phyloP scores from a whole-genome alignment of 1,140 invertebrate species.

The Procambarus virginalis region DNA sequence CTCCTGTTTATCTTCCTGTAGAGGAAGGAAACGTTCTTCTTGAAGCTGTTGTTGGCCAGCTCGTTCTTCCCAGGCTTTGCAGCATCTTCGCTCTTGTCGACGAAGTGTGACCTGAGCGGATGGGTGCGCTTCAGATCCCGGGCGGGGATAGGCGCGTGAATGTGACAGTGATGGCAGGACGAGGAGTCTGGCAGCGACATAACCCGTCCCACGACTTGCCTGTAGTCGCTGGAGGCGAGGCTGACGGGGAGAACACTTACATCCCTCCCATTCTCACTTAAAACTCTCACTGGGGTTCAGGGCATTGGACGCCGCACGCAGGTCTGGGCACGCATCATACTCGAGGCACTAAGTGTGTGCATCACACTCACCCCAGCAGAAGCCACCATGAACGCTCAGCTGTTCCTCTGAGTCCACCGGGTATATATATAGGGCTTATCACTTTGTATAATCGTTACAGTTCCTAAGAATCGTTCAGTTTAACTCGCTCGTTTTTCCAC shows the following conservation, averaged over 20 bases:
- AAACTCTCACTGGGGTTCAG: neutral
- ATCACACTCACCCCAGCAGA: too few species aligned
- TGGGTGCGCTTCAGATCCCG: conserved; percentile 53
- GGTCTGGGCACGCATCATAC: neutral
- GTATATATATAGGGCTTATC: too few species aligned
- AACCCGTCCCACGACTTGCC: neutral
- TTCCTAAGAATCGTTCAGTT: too few species aligned
- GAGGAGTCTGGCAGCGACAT: conserved; percentile 45
- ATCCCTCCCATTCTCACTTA: neutral
- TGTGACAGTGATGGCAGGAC: conserved; percentile 61
- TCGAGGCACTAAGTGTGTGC: too few species aligned
- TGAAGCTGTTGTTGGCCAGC: conserved; percentile 6
- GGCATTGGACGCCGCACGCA: neutral
- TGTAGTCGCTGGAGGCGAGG: neutral
- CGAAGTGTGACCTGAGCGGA: conserved; percentile 41
- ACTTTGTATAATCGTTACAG: too few species aligned
- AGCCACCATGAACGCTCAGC: too few species aligned
- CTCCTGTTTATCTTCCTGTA: conserved; percentile 31
- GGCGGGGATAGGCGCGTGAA: conserved; percentile 56
- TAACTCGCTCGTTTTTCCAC: too few species aligned
- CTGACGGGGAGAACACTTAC: neutral
- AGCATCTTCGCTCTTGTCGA: neutral
- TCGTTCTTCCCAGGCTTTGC: neutral
- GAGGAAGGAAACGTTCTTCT: conserved; percentile 59
- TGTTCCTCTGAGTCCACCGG: too few species aligned